Base-by-base conservation (phyloP, 2,113 vertebrate species). In the Gasterosteus nipponicus region DNA sequence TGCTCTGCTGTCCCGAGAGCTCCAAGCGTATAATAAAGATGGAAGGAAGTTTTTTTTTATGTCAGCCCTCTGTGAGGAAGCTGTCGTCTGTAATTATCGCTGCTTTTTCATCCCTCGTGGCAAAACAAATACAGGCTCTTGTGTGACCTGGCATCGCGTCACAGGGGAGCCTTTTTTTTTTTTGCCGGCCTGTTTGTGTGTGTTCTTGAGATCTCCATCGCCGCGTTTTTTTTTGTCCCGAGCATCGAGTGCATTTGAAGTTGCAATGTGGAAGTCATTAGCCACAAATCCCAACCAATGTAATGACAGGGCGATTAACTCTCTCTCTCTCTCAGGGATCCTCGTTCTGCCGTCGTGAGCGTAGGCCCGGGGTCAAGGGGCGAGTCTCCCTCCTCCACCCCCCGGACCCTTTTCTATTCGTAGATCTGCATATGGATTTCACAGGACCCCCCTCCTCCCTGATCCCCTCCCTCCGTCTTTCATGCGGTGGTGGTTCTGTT, bases 211-310 rank as follows among this genome's bases (percentile, higher is more conserved):
- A 86, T 89, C 35, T 38, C 35, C 35, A 38, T 38, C 35, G 35
- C 35, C 7, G 35, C 7, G 5, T 38, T 38, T 38, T 38, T 38
- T 35, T n/a, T 56, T 62, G 53, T 59, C 57, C 26, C 29, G 29
- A 69, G 57, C 77, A 86, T 85, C 75, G 70, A 89, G 84, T 70
- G 53, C 84, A 87, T 89, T 89, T 90, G 78, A 83, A 90, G 83
- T 84, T 75, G 70, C 89, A 93, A 90, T 92, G 78, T 94, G 93
- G 92, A 93, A 94, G 78, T 90, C 88, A 94, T 94, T 93, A 94
- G 86, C 83, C 64, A 31, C 86, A 85, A 89, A 93, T 88, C 92
- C 88, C 83, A 73, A 81, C 87, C 81, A 87, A 91, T 90, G 87
- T 93, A 94, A 94, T 94, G 91, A 93, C 87, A 93, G 88, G 89